phyloP scores from a whole-genome alignment of 2,888 invertebrate genomes.

The Sarcophaga subvicina region DNA sequence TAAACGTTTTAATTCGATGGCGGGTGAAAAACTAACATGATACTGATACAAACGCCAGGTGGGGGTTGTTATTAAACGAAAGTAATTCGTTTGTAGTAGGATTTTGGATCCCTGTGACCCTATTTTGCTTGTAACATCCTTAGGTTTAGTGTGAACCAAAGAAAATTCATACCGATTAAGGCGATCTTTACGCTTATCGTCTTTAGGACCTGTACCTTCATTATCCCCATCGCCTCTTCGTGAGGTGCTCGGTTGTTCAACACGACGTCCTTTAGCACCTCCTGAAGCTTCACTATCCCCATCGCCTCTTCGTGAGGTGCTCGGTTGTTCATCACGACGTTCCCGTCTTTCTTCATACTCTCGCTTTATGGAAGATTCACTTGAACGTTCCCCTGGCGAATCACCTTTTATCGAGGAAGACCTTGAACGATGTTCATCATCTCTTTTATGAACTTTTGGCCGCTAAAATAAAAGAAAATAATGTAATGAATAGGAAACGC shows the following conservation, averaged over 20 bases:
- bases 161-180: conserved; percentile 72
- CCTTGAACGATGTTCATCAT: conserved; percentile 45
- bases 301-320: conserved; percentile 20
- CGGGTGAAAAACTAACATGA: conserved; percentile 88
- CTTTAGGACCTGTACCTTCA: conserved; percentile 18
- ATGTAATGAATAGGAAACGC: background rate
- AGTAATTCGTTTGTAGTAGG: conserved; percentile 86
- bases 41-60: conserved; percentile 90
- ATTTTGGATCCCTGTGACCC: conserved; percentile 84
- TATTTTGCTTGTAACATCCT: conserved; percentile 75
- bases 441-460: conserved; percentile 59
- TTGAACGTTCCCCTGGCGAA: conserved; percentile 62
- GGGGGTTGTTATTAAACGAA: conserved; percentile 85
- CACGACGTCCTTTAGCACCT: conserved; percentile 25
- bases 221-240: background rate
- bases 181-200: conserved; percentile 54
- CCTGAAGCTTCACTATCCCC: background rate
- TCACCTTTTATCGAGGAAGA: conserved; percentile 48
- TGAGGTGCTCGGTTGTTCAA: conserved; percentile 47
- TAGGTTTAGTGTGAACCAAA: conserved; percentile 77
- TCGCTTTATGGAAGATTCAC: conserved; percentile 33
- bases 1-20: conserved; percentile 86
- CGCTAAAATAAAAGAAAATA: conserved; percentile 45
- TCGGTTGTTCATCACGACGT: conserved; percentile 41
- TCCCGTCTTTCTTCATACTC: conserved; percentile 41